Evolutionary conservation across 2,113 vertebrate species (phyloP), one percentile per base, ranked within the genome.

Genomic region (Xenopus borealis): DNA sequence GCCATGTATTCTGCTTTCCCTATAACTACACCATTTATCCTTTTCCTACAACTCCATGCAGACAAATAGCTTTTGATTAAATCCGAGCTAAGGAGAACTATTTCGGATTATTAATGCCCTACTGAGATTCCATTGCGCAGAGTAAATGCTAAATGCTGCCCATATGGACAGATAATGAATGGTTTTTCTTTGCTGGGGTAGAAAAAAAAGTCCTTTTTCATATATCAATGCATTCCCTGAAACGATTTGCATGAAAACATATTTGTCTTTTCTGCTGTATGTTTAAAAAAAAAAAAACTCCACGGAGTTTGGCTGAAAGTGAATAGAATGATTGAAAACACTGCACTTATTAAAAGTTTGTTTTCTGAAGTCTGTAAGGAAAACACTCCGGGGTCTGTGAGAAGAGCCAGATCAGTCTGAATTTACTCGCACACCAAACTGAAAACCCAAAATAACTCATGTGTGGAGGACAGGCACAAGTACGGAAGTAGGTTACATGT

Each of bases 291-390:
- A 72, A 66, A 62, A 68, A 65, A 57, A 68, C 55, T 27, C 65
- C 52, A 23, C 33, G 20, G 68, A 46, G 57, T 7, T 68, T 75
- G 72, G 72, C 72, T 19, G 18, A n/a, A 40, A 33, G 40, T 62
- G 65, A 17, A 67, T 19, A 75, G 57, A 33, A 68, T 75, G 72
- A 75, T 75, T 68, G 72, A 75, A 75, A 75, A 75, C 72, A 75
- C 65, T 75, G 67, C 5, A 40, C 62, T 75, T 75, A 75, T 75
- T 75, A 75, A 75, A 75, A 68, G 65, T 23, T 68, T 68, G 72
- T 68, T 75, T 75, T 33, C 45, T 58, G 19, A 50, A 14, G 20
- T 30, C 57, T 19, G 45, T 40, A 40, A 40, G 8, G 47, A 68
- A 75, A 75, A 68, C 72, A 75, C 45, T 45, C 72, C 33, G 61